Conservation (phyloP, 2,888 invertebrate species). For the Agrochola lychnidis region DNA sequence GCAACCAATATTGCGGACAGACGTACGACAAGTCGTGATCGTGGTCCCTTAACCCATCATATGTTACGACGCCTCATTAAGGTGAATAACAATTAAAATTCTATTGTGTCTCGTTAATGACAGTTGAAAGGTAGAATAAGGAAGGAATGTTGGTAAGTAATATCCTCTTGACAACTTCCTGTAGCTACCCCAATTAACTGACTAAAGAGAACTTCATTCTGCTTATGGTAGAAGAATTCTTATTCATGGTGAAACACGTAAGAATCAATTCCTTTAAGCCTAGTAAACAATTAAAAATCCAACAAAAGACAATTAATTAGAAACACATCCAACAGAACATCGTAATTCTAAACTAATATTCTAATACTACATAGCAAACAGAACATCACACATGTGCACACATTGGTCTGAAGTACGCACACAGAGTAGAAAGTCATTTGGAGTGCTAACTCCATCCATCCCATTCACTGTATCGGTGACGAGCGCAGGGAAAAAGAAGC, state of each 20-base stretch:
- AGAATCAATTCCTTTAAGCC: not conserved
- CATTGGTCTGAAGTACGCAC: constrained; percentile 22
- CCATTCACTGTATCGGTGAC: not conserved
- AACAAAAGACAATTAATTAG: constrained; percentile 45
- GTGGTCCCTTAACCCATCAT: too few species aligned
- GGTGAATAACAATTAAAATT: too few species aligned
- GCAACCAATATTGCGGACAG: too few species aligned
- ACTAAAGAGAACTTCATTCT: not conserved
- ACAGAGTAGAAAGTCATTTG: constrained; percentile 16
- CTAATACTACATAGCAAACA: constrained; percentile 26
- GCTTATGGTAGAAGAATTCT: not conserved
- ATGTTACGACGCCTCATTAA: too few species aligned
- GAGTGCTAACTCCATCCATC: constrained; percentile 22
- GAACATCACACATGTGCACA: constrained; percentile 24
- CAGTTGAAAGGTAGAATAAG: too few species aligned
- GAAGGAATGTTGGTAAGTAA: not conserved
- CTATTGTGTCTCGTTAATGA: too few species aligned
- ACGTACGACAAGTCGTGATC: too few species aligned
- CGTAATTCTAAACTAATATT: constrained; percentile 48
- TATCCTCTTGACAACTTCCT: constrained; percentile 9
- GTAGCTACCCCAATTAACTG: not conserved
- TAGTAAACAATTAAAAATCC: constrained; percentile 12
- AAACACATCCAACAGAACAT: constrained; percentile 31
- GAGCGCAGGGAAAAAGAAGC: not conserved
- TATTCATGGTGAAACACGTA: not conserved